Evolutionary conservation across 64 coral and sea anemone species (phyloP).

Genomic region (Pocillopora damicornis): DNA sequence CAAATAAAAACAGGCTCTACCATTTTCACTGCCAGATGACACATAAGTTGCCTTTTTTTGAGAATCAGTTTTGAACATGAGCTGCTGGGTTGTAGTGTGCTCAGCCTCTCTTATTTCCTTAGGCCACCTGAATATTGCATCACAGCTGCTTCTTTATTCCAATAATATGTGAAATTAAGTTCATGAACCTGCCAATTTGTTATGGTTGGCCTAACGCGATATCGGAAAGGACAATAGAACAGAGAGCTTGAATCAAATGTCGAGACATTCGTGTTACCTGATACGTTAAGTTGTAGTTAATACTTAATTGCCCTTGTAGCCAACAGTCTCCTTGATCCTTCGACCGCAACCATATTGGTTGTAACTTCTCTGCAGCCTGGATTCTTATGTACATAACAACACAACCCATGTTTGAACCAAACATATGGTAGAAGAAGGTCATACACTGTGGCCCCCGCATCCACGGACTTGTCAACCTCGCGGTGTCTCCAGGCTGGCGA

Average conservation of each 20-base stretch:
- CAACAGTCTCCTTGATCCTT: slow-evolving; percentile 33
- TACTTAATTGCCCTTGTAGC: slow-evolving; percentile 25
- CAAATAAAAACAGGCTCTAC: background rate
- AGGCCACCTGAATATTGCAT: too few relatives aligned
- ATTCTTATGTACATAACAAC: slow-evolving; percentile 8
- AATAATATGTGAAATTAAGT: too few relatives aligned
- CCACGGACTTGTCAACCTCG: slow-evolving; percentile 29
- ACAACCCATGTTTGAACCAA: slow-evolving; percentile 22
- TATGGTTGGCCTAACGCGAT: too few relatives aligned
- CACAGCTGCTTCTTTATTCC: too few relatives aligned
- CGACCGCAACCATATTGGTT: slow-evolving; percentile 28
- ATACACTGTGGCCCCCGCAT: slow-evolving; percentile 49
- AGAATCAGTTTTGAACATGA: too few relatives aligned
- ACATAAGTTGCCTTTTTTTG: too few relatives aligned
- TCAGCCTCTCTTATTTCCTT: too few relatives aligned
- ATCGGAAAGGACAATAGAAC: too few relatives aligned
- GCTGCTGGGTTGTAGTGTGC: too few relatives aligned
- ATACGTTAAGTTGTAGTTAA: background rate
- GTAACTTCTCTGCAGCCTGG: background rate
- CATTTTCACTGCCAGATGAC: too few relatives aligned
- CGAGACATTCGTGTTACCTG: background rate
- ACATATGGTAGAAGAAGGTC: slow-evolving; percentile 63
- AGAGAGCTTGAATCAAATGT: too few relatives aligned
- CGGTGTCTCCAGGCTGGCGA: slow-evolving; percentile 20
- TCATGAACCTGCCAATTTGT: too few relatives aligned